Evolutionary conservation across 2,113 vertebrate genomes (phyloP).

Genomic region (Ptilorrhoa leucosticta): DNA sequence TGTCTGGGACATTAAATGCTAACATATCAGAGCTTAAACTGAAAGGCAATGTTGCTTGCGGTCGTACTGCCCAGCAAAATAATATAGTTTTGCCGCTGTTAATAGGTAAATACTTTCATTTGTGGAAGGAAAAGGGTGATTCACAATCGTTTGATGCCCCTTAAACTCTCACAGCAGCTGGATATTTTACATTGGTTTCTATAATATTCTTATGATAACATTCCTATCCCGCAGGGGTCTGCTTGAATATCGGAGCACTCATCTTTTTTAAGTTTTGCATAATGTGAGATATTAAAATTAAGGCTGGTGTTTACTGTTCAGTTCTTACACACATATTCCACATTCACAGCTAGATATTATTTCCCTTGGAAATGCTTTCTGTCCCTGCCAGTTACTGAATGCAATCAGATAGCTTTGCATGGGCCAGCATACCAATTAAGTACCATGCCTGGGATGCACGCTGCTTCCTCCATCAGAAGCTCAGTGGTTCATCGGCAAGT

Average conservation of each 20-base stretch:
- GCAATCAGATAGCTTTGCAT: slow-evolving; percentile 73
- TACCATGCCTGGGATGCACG: slow-evolving; percentile 9
- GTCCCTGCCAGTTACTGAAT: slow-evolving; percentile 68
- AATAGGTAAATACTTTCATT: slow-evolving; percentile 72
- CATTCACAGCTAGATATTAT: slow-evolving; percentile 72
- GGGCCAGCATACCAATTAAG: slow-evolving; percentile 77
- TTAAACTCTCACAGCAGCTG: slow-evolving; percentile 52
- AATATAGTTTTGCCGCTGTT: slow-evolving; percentile 55
- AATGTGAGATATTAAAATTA: slow-evolving; percentile 73
- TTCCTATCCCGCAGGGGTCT: slow-evolving; percentile 25
- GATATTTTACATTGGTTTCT: slow-evolving; percentile 65
- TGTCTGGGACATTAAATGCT: slow-evolving; percentile 67
- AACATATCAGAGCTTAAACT: slow-evolving; percentile 65
- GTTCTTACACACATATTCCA: slow-evolving; percentile 62
- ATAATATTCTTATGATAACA: slow-evolving; percentile 55
- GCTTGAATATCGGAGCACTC: slow-evolving; percentile 52
- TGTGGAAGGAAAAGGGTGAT: slow-evolving; percentile 66
- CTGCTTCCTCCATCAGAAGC: slow-evolving; percentile 43
- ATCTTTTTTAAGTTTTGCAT: slow-evolving; percentile 70
- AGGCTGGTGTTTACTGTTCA: slow-evolving; percentile 73
- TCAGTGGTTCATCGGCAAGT: slow-evolving; percentile 51
- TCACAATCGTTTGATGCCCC: slow-evolving; percentile 37
- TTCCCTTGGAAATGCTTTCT: slow-evolving; percentile 75
- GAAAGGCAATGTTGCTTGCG: slow-evolving; percentile 57
- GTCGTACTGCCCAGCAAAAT: slow-evolving; percentile 35